Evolutionary conservation across 2,797 vertebrate species (phyloP).

Genomic region (Acanthis flammea): DNA sequence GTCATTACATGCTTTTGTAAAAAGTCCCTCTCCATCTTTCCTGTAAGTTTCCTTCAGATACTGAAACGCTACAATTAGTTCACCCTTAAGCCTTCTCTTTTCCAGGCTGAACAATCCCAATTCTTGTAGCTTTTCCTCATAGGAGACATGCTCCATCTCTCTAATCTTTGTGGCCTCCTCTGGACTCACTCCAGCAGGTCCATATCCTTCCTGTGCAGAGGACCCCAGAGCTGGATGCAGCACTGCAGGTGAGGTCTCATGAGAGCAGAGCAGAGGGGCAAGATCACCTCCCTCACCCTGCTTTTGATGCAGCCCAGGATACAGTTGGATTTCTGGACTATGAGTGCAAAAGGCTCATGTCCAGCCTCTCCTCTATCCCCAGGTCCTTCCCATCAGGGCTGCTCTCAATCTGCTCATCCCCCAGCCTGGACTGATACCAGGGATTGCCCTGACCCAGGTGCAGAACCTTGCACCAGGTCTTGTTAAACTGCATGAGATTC

Average conservation of each 20-base stretch:
- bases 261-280: neutral
- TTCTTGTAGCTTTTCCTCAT: neutral
- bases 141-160: neutral
- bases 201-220: neutral
- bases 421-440: neutral
- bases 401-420: fast-evolving
- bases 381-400: neutral
- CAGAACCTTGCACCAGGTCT: neutral
- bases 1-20: neutral
- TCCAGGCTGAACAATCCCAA: neutral
- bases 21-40: neutral
- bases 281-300: neutral
- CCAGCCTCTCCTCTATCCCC: neutral
- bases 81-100: neutral
- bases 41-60: neutral
- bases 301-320: neutral
- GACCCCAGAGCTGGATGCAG: neutral
- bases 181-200: fast-evolving
- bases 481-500: neutral
- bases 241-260: neutral
- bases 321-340: neutral
- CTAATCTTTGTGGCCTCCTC: neutral
- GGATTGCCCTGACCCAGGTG: neutral
- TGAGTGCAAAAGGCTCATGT: neutral
- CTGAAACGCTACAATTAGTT: neutral